phyloP scores from a whole-genome alignment of 2,797 vertebrate genomes.

The Semotilus atromaculatus region DNA sequence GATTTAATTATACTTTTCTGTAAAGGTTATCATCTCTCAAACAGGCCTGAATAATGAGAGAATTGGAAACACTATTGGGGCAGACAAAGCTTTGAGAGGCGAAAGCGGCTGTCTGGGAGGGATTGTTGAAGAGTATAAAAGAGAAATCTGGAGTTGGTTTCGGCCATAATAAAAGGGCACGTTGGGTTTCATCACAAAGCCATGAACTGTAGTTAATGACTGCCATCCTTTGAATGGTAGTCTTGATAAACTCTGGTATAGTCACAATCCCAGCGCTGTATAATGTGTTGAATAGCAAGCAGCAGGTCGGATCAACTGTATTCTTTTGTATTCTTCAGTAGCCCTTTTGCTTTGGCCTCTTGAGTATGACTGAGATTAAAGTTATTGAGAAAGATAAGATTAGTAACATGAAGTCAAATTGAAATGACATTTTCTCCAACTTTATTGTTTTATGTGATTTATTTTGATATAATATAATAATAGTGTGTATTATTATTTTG shows the following conservation, averaged over 20 bases:
- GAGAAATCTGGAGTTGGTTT: slow-evolving; percentile 25
- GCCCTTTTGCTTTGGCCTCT: slow-evolving; percentile 15
- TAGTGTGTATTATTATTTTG: not conserved
- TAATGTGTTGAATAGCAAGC: slow-evolving; percentile 12
- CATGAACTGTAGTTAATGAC: slow-evolving; percentile 37
- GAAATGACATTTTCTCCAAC: not conserved
- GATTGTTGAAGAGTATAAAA: slow-evolving; percentile 46
- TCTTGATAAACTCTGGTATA: slow-evolving; percentile 30
- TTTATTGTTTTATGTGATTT: not conserved
- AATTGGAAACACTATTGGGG: slow-evolving; percentile 49
- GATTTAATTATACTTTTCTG: slow-evolving; percentile 65
- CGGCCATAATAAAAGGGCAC: slow-evolving; percentile 50
- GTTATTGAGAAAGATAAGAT: not conserved
- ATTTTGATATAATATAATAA: not conserved
- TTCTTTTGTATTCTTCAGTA: not conserved
- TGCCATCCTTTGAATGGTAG: slow-evolving; percentile 44
- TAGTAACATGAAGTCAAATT: slow-evolving; percentile 1
- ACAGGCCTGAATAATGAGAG: slow-evolving; percentile 61
- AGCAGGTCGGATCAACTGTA: slow-evolving; percentile 10
- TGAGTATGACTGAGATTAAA: not conserved
- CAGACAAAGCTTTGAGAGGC: slow-evolving; percentile 44
- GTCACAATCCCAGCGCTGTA: slow-evolving; percentile 11
- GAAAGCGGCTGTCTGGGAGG: slow-evolving; percentile 44
- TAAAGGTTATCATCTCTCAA: slow-evolving; percentile 66
- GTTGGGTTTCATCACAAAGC: slow-evolving; percentile 39